Conservation (phyloP, 2,888 invertebrate genomes). For the Spodoptera littoralis region DNA sequence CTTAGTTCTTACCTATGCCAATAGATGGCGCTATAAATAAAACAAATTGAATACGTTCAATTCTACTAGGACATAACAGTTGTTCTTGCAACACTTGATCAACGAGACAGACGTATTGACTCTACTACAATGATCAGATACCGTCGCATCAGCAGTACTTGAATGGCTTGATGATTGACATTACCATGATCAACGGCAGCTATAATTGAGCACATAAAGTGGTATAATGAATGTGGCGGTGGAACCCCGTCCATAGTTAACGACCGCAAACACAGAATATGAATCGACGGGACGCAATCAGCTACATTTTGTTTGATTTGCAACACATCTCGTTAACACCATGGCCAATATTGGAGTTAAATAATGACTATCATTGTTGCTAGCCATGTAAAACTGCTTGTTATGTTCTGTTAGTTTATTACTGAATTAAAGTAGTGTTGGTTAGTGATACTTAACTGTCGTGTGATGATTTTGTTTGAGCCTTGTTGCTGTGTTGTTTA, state of each 20-base stretch:
- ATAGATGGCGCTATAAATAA: too few species aligned
- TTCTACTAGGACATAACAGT: too few species aligned
- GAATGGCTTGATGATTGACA: slow-evolving; percentile 22
- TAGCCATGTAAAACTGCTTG: slow-evolving; percentile 27
- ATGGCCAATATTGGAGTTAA: slow-evolving; percentile 43
- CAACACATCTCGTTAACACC: slow-evolving; percentile 65
- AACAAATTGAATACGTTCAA: too few species aligned
- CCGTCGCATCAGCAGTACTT: neutral
- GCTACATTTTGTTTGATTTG: slow-evolving; percentile 74
- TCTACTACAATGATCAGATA: too few species aligned
- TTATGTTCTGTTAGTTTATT: slow-evolving; percentile 14
- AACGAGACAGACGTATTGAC: too few species aligned
- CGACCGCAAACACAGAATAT: slow-evolving; percentile 75
- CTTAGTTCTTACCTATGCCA: too few species aligned
- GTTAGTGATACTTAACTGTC: too few species aligned
- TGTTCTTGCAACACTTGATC: too few species aligned
- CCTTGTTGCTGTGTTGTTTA: too few species aligned
- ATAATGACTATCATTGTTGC: slow-evolving; percentile 49
- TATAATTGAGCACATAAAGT: slow-evolving; percentile 44
- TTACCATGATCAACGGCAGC: slow-evolving; percentile 27
- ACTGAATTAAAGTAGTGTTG: neutral
- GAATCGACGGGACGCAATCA: slow-evolving; percentile 70
- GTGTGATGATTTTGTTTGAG: too few species aligned
- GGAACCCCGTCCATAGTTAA: slow-evolving; percentile 65
- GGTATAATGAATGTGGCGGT: slow-evolving; percentile 42